Percentiles rank a stretch among this genome's conserved stretches.
phyloP scores from a whole-genome alignment of 1,140 invertebrate species.

The Oncopeltus fasciatus region DNA sequence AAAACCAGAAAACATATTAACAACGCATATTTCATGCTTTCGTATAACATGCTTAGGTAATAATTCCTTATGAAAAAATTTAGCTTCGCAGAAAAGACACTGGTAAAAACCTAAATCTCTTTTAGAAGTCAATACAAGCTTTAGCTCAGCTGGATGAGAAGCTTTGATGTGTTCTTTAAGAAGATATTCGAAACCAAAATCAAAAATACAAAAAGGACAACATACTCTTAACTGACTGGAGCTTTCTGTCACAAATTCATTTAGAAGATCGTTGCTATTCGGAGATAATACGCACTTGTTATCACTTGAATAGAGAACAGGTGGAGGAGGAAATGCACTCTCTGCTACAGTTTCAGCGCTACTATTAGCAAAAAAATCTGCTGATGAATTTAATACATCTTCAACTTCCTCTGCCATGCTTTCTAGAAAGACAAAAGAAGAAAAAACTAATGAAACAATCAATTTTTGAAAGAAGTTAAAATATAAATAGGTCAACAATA shows the following conservation, averaged over 20 bases:
- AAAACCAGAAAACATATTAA: conserved; percentile 18
- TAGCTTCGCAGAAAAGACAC: conserved; percentile 25
- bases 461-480: no score
- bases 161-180: conserved; percentile 26
- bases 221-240: conserved; percentile 20
- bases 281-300: conserved; percentile 7
- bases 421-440: no score
- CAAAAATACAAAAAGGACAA: conserved; percentile 26
- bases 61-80: conserved; percentile 24
- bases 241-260: conserved; percentile 22
- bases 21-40: conserved; percentile 22
- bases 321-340: conserved; percentile 2
- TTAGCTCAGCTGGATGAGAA: conserved; percentile 21
- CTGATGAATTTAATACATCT: conserved; percentile 17
- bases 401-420: conserved; percentile 2
- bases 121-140: conserved; percentile 18
- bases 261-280: conserved; percentile 19
- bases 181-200: conserved; percentile 24
- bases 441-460: no score
- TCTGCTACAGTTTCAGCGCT: conserved; percentile 24
- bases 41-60: conserved; percentile 24
- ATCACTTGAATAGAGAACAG: neutral
- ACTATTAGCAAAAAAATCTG: conserved; percentile 24
- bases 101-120: conserved; percentile 18
- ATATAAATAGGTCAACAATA: no score